Base-by-base conservation (phyloP, 2,888 invertebrate genomes). In the Scaptomyza tumidula region DNA sequence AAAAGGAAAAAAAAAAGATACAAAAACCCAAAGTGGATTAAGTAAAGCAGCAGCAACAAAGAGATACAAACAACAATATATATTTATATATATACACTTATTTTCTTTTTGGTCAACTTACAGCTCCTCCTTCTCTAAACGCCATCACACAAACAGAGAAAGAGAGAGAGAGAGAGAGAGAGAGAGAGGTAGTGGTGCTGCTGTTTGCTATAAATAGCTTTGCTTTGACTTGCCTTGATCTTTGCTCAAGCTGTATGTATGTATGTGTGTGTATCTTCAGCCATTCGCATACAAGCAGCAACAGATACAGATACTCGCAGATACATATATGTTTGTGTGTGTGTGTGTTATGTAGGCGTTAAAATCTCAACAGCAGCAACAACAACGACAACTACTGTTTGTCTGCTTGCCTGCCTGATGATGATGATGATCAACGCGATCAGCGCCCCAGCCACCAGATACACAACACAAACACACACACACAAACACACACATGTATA, bases 351-450 rank as follows among this genome's bases (percentile, higher is more conserved):
- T 19, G 19, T 62, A 52, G 77, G 83, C 86, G 85, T 82, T 62
- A 66, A 81, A 82, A 87, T 82, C 81, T 82, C 83, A 58, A 68
- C 86, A 54, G 53, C 56, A 62, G 44, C 57, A 52, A 37, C 37
- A 49, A 75, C 43, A 52, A 35, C 49, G 58, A 50, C 56, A 52
- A 35, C 35, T 44, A 75, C 46, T 53, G 57, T 41, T 44, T 33
- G 35, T 35, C 5, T 35, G 49, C 5, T 35, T 16, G 49, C 5
- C 3, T 50, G 50, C 10, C 6, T 44, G 44, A 3, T 41, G 14
- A 24, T 71, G 68, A 31, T 67, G 64, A 49, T 67, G 68, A 67
- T 75, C 61, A 66, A 49, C 62, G 56, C 50, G 44, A 74, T 55
- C 65, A 63, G 54, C 45, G 46, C 57, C 61, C 45, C 60, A 76